Conservation (phyloP, 2,113 vertebrate species). For the Lipophrys pholis region DNA sequence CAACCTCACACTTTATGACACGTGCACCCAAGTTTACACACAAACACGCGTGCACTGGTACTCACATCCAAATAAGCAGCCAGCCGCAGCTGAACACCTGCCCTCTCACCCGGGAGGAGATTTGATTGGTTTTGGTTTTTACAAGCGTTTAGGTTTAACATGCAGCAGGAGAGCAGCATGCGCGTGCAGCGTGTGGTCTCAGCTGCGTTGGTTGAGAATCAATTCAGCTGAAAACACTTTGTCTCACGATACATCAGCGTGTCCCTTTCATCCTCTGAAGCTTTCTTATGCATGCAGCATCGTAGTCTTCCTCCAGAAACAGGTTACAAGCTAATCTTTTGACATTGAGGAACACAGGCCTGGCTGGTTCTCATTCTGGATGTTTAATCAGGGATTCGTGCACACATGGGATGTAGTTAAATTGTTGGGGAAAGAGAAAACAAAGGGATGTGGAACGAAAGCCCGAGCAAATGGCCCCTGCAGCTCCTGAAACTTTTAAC, state of each 20-base stretch:
- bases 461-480: not conserved
- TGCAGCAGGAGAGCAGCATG: slow-evolving; percentile 39
- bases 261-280: slow-evolving; percentile 9
- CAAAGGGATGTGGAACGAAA: slow-evolving; percentile 1
- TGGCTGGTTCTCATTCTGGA: slow-evolving; percentile 1
- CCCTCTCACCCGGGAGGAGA: slow-evolving; percentile 55
- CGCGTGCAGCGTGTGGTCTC: slow-evolving; percentile 37
- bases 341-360: not conserved
- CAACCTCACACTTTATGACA: slow-evolving; percentile 20
- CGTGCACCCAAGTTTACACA: slow-evolving; percentile 9
- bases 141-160: slow-evolving; percentile 58
- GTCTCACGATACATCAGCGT: slow-evolving; percentile 36
- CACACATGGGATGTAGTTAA: slow-evolving; percentile 2
- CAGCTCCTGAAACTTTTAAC: not conserved
- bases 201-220: slow-evolving; percentile 63
- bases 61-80: slow-evolving; percentile 48
- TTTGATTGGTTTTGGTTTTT: slow-evolving; percentile 65
- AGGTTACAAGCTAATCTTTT: slow-evolving; percentile 21
- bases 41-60: slow-evolving; percentile 10
- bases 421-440: slow-evolving; percentile 11
- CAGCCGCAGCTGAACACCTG: slow-evolving; percentile 54
- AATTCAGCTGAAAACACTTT: slow-evolving; percentile 59
- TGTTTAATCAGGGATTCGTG: slow-evolving; percentile 25
- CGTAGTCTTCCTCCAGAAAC: slow-evolving; percentile 1
- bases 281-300: slow-evolving; percentile 12